Percentiles rank a stretch among this genome's conserved stretches.
phyloP scores from a whole-genome alignment of 2,888 invertebrate genomes.

The Branchipolynoe longqiensis region DNA sequence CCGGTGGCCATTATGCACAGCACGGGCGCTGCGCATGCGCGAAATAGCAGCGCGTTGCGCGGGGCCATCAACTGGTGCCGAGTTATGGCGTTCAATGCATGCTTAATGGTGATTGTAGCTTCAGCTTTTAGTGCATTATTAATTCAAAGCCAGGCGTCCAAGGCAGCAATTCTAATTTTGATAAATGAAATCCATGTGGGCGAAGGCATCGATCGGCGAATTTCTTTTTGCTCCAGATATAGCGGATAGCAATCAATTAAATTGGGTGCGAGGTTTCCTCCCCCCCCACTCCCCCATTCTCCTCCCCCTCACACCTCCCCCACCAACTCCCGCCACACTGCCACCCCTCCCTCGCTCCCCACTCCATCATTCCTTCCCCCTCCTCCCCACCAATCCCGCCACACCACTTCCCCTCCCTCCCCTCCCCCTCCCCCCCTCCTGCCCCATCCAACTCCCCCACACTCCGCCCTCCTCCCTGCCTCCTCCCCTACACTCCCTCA shows the following conservation, averaged over 20 bases:
- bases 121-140: conserved; percentile 56
- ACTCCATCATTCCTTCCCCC: not conserved
- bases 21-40: too few species aligned
- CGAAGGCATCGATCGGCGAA: conserved; percentile 42
- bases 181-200: conserved; percentile 51
- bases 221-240: conserved; percentile 50
- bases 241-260: conserved; percentile 49
- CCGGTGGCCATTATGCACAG: too few species aligned
- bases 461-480: not conserved
- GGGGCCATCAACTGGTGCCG: not conserved
- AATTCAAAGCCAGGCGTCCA: conserved; percentile 51
- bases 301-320: not conserved
- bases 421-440: not conserved
- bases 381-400: not conserved
- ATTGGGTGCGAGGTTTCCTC: not conserved
- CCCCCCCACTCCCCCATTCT: not conserved
- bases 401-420: not conserved
- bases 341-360: not conserved
- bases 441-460: not conserved
- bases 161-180: conserved; percentile 55
- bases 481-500: too few species aligned
- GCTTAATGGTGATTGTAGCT: conserved; percentile 54
- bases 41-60: not conserved
- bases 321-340: too few species aligned
- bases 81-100: conserved; percentile 31